Base-by-base conservation (phyloP, 2,797 vertebrate species). In the Yasuhikotakia modesta region DNA sequence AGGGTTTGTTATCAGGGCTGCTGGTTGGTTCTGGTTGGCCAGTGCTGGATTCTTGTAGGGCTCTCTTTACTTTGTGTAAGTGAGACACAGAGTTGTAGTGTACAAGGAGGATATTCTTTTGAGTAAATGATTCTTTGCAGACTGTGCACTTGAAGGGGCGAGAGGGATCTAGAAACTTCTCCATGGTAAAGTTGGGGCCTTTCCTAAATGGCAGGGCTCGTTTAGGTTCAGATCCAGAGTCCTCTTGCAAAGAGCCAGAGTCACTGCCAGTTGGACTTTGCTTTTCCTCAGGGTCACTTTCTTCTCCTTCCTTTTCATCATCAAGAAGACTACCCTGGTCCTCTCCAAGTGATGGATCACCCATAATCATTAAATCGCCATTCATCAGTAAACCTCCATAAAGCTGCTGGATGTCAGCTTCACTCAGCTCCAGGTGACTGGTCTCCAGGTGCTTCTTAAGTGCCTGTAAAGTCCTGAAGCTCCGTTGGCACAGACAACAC, bases 81-180 rank as follows among this genome's bases (percentile, higher is more conserved):
- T 99, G 98, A 81, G 98, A 99, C 73, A 99, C 98, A 0, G 98
- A 99, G 86, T 99, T 99, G 90, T 99, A 99, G 90, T 99, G 98
- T 83, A 99, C 98, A 66, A 99, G 88, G 71, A 99, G 94, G 86
- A 99, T 99, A 83, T 99, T 99, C 91, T 99, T 99, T 78, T 99
- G 98, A 0, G 98, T 99, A 86, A 99, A 99, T 80, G 98, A 99
- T 86, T 99, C 98, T 92, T 99, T 99, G 91, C 98, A 99, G 50
- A 99, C 98, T 0, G 98, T 99, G 88, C 98, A 99, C 89, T 99
- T 99, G 86, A 99, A 99, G 17, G 98, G 98, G 79, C 97, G 96
- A 87, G 98, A 99, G 0, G 98, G 97, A 90, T 99, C 98, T 78
- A 99, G 89, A 82, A 99, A 99, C 86, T 99, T 99, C 85, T 99